These are phyloP conservation scores for Arctocebus calabarensis DNA, from an alignment of 2,797 vertebrate species.

Conservation along the genomic window DNA sequence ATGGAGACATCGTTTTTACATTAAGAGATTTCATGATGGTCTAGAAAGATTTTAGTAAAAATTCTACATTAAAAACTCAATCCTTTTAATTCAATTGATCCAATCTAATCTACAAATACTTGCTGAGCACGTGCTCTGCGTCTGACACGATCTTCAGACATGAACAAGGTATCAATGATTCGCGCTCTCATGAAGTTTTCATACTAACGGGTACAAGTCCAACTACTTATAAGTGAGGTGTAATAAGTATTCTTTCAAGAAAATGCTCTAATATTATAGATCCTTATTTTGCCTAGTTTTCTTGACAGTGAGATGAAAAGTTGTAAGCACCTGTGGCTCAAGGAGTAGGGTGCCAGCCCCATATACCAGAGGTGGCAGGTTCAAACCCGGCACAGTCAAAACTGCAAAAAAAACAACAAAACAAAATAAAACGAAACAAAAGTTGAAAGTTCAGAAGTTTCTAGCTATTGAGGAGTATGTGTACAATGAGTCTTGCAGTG, in stretches of 20 bases:
- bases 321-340: background rate
- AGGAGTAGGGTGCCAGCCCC: no score
- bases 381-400: no score
- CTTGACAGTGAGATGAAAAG: background rate
- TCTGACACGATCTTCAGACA: background rate
- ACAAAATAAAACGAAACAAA: background rate
- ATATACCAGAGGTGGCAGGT: no score
- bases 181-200: background rate
- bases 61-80: background rate
- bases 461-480: background rate
- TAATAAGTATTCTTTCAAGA: background rate
- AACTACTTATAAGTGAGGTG: background rate
- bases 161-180: background rate
- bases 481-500: background rate
- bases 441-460: background rate
- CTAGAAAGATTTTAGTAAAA: background rate
- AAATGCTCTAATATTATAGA: background rate
- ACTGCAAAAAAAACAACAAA: no score
- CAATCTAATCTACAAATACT: background rate
- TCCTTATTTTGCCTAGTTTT: background rate
- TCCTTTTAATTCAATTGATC: background rate
- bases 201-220: background rate
- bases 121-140: background rate
- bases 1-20: background rate
- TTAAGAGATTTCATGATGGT: background rate